Evolutionary conservation across 2,113 vertebrate species (phyloP).

Genomic region (Dicrurus megarhynchus): DNA sequence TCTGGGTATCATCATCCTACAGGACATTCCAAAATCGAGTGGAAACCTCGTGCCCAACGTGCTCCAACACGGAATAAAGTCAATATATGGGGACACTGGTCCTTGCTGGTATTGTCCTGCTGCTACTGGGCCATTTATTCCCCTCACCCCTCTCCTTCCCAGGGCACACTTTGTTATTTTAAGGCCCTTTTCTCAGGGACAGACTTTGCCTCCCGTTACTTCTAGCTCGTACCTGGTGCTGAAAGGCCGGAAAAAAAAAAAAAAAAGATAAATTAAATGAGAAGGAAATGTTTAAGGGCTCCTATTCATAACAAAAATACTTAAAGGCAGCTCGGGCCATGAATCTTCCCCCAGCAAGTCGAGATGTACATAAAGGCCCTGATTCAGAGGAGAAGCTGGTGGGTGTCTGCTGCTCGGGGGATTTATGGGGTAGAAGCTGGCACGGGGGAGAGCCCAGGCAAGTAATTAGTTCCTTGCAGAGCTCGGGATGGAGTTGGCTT

Average conservation of each 20-base stretch:
- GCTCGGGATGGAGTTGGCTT: neutral
- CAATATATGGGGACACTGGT: neutral
- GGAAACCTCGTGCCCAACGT: rapidly evolving
- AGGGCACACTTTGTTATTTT: neutral
- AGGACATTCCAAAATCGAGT: neutral
- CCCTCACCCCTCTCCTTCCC: neutral
- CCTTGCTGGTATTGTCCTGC: neutral
- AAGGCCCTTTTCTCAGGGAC: constrained; percentile 24
- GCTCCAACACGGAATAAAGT: neutral
- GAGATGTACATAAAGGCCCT: constrained; percentile 46
- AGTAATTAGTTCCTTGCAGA: constrained; percentile 34
- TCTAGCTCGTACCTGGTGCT: neutral
- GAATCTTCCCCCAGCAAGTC: constrained; percentile 26
- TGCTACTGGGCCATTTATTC: neutral
- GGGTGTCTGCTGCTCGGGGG: neutral
- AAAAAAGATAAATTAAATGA: constrained; percentile 62
- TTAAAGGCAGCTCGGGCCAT: constrained; percentile 22
- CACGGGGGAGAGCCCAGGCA: neutral
- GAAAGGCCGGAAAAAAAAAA: constrained; percentile 53
- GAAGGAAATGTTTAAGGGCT: constrained; percentile 63
- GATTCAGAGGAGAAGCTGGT: constrained; percentile 30
- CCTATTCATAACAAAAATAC: constrained; percentile 64
- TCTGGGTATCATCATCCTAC: neutral
- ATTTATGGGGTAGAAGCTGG: constrained; percentile 15
- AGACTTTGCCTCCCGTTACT: neutral